phyloP scores from a whole-genome alignment of 2,888 invertebrate species.

The Temnothorax unifasciatus region DNA sequence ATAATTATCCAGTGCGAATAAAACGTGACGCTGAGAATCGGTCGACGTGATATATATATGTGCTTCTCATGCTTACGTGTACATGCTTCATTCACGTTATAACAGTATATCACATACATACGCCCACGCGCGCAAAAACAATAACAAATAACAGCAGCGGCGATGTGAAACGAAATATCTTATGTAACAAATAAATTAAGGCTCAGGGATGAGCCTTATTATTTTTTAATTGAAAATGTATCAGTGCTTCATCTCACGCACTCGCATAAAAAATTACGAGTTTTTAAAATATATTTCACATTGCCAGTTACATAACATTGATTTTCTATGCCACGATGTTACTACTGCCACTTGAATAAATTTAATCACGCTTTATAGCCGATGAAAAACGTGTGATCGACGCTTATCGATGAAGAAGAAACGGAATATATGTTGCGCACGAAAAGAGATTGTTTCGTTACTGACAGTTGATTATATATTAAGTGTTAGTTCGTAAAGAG shows the following conservation, averaged over 20 bases:
- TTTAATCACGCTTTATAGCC: constrained; percentile 39
- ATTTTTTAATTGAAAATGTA: constrained; percentile 15
- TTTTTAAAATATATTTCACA: constrained; percentile 42
- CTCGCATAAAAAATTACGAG: background rate
- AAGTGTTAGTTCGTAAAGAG: background rate
- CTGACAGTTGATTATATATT: background rate
- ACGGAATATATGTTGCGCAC: background rate
- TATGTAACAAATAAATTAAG: constrained; percentile 30
- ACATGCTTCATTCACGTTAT: constrained; percentile 72
- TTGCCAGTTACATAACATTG: constrained; percentile 57
- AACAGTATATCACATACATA: background rate
- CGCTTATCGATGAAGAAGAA: background rate
- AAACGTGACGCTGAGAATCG: constrained; percentile 67
- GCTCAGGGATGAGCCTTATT: background rate
- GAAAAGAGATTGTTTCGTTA: background rate
- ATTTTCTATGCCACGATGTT: constrained; percentile 66
- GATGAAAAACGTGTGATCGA: background rate
- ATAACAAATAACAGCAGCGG: constrained; percentile 52
- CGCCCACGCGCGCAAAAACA: constrained; percentile 32
- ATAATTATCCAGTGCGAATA: constrained; percentile 57
- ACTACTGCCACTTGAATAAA: constrained; percentile 74
- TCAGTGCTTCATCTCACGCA: background rate
- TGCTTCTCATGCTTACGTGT: constrained; percentile 66
- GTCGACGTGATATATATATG: constrained; percentile 57
- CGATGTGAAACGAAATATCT: constrained; percentile 57